Conservation (phyloP, 2,113 vertebrate genomes). For the Engraulis encrasicolus region DNA sequence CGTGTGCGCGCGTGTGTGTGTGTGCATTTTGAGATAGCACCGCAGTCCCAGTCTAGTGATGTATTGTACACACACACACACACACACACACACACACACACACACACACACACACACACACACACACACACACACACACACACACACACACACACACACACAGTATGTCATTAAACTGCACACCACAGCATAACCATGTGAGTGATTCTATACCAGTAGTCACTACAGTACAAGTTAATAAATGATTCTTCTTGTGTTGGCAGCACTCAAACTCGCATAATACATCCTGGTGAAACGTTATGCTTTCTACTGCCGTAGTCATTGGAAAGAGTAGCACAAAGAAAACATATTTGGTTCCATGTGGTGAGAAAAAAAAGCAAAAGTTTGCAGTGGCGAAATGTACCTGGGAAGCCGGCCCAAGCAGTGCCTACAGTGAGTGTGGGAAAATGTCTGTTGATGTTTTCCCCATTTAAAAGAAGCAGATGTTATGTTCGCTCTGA, state of each 20-base stretch:
- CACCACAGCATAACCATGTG: background rate
- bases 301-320: background rate
- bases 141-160: background rate
- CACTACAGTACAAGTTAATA: background rate
- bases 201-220: background rate
- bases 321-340: background rate
- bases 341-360: background rate
- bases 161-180: background rate
- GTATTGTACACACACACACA: background rate
- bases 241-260: background rate
- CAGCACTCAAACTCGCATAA: background rate
- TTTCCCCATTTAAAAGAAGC: background rate
- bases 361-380: background rate
- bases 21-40: constrained; percentile 34
- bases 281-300: background rate
- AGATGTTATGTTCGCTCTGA: background rate
- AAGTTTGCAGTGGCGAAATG: background rate
- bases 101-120: background rate
- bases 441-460: background rate
- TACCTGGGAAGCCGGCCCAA: background rate
- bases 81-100: constrained; percentile 19
- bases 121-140: background rate
- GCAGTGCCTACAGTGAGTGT: background rate
- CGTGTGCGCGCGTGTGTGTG: constrained; percentile 15
- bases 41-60: constrained; percentile 19